A percentile compares a stretch with the other conserved stretches of the same genome.
phyloP scores from a whole-genome alignment of 2,113 vertebrate species.

The Corythornis vintsioides region DNA sequence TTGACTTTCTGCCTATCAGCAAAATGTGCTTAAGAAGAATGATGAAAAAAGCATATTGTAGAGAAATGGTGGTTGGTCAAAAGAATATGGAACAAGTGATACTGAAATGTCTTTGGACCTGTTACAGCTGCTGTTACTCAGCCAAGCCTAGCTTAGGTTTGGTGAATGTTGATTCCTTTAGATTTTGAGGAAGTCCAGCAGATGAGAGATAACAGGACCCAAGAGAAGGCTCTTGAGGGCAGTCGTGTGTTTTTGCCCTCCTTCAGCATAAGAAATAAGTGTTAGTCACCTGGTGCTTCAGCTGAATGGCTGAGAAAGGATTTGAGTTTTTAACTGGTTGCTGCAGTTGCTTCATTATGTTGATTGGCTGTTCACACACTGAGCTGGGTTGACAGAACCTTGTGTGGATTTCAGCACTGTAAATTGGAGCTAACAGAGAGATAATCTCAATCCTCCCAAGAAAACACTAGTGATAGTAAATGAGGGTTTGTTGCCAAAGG shows the following conservation, averaged over 20 bases:
- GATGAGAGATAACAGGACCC: background rate
- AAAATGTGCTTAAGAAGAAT: background rate
- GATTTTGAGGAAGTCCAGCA: background rate
- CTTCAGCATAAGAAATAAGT: background rate
- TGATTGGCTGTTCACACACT: background rate
- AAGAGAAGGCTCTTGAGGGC: background rate
- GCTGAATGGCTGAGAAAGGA: background rate
- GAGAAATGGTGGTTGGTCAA: background rate
- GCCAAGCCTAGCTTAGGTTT: background rate
- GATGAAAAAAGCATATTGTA: background rate
- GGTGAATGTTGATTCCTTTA: background rate
- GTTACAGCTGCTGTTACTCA: background rate
- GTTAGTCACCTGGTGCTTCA: background rate
- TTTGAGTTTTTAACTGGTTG: background rate
- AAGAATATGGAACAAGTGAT: background rate
- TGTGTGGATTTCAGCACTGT: background rate
- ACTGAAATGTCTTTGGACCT: background rate
- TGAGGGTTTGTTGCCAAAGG: background rate
- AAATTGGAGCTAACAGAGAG: background rate
- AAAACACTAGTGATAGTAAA: background rate
- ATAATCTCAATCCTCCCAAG: background rate
- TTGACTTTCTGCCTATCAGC: background rate
- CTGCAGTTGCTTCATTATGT: background rate
- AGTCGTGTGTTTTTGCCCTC: background rate
- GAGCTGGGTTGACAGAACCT: background rate